Conservation (phyloP, 2,113 vertebrate genomes). For the Anarhynchus alexandrinus region DNA sequence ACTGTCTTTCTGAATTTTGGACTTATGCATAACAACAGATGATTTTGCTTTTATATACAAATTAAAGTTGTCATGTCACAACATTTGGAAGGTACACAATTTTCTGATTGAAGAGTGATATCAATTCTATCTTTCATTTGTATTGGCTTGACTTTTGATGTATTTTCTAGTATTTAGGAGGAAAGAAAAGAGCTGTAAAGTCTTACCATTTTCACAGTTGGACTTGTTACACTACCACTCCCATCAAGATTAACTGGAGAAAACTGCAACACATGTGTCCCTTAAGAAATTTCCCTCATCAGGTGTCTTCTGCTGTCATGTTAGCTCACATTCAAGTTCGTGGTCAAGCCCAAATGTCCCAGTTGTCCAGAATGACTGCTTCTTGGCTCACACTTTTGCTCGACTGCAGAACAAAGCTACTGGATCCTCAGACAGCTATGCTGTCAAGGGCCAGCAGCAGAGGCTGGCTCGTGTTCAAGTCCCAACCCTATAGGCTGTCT, state of each 20-base stretch:
- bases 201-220: background rate
- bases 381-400: background rate
- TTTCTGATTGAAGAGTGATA: background rate
- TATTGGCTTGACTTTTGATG: background rate
- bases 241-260: background rate
- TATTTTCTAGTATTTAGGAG: background rate
- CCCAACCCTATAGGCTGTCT: background rate
- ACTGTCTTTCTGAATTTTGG: background rate
- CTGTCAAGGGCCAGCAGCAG: background rate
- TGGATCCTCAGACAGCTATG: background rate
- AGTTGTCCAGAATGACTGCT: background rate
- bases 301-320: background rate
- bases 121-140: background rate
- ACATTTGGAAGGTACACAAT: background rate
- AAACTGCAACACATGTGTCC: fast-evolving
- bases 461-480: background rate
- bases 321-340: background rate
- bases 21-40: background rate
- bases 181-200: background rate
- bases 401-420: background rate
- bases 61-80: background rate
- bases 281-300: background rate
- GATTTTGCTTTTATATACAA: background rate
- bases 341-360: background rate
- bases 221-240: background rate